Evolutionary conservation across 2,797 vertebrate species (phyloP), one percentile per base, ranked within the genome.

Genomic region (Sebastes itinus): DNA sequence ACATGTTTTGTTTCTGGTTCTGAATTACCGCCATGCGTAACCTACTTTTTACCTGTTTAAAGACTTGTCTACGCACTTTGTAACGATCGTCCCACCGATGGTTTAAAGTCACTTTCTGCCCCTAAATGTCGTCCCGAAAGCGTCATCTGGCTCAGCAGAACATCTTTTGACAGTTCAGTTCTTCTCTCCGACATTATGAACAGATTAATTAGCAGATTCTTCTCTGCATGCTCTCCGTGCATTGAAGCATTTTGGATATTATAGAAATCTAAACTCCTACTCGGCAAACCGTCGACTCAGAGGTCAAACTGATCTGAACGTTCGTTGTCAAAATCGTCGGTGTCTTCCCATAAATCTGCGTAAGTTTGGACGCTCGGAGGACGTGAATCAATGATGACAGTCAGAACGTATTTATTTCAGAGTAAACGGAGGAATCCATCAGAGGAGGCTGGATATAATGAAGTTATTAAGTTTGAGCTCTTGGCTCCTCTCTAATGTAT

Each of bases 401-500:
- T 35, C 52, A 20, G 49, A 6, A 10, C 20, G 52, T 12, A 7
- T 30, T 68, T 25, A 42, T 60, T 60, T 85, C 60, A 71, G 2
- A 69, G 54, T n/a, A 72, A 80, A 38, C 28, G 16, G 60, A 49
- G 42, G 30, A 74, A 60, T 70, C 74, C 33, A 12, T 63, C 46
- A 32, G 55, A 42, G 72, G 58, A 49, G 52, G 35, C 55, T 20
- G 14, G 20, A 73, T 27, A 12, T 70, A 71, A 75, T 52, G 42
- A 56, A 12, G 56, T 4, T 42, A 52, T 70, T 28, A 20, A 33
- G 22, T 55, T 9, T 58, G 33, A 77, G 75, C 66, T 27, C n/a
- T 23, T 2, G 64, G 65, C 70, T 80, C 62, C 23, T 0, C 13
- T 74, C 6, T 64, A 9, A 49, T 68, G 35, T 42, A 27, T 6